phyloP scores from a whole-genome alignment of 2,797 vertebrate species.

The Mastacembelus armatus region DNA sequence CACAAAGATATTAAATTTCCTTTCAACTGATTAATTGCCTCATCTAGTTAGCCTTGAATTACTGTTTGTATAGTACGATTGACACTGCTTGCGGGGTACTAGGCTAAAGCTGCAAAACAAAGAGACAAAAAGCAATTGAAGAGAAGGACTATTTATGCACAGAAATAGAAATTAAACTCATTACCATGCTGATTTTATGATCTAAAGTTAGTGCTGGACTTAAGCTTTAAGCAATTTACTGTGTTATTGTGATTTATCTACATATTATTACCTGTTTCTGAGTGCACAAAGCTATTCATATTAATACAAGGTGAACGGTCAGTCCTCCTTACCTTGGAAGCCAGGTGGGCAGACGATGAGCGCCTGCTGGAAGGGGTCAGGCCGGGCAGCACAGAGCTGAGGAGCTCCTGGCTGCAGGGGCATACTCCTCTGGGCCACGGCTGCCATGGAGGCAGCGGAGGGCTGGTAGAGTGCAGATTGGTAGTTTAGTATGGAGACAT shows the following conservation, averaged over 20 bases:
- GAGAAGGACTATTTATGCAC: background rate
- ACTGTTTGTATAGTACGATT: constrained; percentile 17
- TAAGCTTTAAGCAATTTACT: no score
- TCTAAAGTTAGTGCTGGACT: background rate
- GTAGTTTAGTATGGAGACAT: constrained; percentile 99
- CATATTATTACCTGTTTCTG: background rate
- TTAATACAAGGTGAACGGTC: constrained; percentile 1
- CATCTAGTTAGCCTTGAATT: constrained; percentile 45
- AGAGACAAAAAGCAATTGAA: constrained; percentile 4
- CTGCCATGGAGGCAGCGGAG: constrained; percentile 95
- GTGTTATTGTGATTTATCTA: background rate
- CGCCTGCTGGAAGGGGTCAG: constrained; percentile 99
- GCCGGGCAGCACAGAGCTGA: constrained; percentile 93
- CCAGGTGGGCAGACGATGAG: constrained; percentile 99
- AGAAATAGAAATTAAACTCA: constrained; percentile 2
- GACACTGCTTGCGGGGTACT: constrained; percentile 5
- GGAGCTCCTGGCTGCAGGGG: constrained; percentile 93
- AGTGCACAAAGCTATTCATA: background rate
- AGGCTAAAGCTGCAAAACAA: constrained; percentile 19
- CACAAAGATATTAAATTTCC: constrained; percentile 28
- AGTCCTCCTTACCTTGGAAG: constrained; percentile 94
- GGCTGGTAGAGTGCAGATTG: constrained; percentile 99
- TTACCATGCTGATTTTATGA: background rate
- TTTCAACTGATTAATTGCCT: constrained; percentile 55
- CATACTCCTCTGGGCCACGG: constrained; percentile 97